Conservation (phyloP, 2,113 vertebrate genomes). For the Recurvirostra avosetta region DNA sequence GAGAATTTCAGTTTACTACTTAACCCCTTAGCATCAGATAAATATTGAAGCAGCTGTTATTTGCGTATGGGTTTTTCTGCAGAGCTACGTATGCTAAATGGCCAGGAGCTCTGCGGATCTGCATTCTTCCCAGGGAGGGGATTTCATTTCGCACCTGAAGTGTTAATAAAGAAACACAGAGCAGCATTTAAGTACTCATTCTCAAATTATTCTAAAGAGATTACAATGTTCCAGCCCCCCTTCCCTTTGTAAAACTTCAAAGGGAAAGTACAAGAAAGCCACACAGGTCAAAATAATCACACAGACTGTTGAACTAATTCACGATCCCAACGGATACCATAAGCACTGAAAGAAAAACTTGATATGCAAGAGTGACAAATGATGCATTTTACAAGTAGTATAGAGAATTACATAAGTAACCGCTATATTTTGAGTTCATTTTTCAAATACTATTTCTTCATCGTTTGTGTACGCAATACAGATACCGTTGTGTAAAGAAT, state of each 20-base stretch:
- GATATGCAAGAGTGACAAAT: background rate
- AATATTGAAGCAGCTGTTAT: background rate
- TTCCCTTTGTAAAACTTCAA: background rate
- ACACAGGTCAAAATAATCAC: background rate
- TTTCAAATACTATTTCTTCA: background rate
- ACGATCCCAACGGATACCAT: background rate
- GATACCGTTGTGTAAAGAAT: rapidly evolving
- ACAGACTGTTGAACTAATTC: background rate
- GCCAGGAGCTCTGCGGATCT: background rate
- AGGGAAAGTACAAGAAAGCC: background rate
- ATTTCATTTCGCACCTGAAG: background rate
- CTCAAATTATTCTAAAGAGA: background rate
- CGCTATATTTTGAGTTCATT: background rate
- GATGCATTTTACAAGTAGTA: background rate
- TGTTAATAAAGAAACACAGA: background rate
- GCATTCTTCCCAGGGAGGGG: background rate
- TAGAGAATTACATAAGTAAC: background rate
- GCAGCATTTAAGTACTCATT: background rate
- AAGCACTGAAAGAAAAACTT: background rate
- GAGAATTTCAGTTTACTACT: background rate
- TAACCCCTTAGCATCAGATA: conserved; percentile 2
- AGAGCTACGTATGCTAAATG: background rate
- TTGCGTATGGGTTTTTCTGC: background rate
- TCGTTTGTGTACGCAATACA: background rate
- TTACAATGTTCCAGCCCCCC: background rate